Evolutionary conservation across 2,888 invertebrate genomes (phyloP).

Genomic region (Heliconius charithonia): DNA sequence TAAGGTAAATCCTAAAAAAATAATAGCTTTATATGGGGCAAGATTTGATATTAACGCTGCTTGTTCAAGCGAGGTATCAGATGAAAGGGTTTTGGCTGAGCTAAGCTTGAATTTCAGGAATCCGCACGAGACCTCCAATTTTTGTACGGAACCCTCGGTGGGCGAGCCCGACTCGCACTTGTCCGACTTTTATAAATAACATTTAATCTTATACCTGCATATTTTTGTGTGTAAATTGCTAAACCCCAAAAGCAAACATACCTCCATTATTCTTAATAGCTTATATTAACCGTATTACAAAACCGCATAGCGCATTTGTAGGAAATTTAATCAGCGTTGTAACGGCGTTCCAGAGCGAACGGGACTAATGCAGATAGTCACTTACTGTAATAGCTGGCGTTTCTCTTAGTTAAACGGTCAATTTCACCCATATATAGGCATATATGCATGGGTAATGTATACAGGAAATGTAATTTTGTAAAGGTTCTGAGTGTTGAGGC

Average conservation of each 20-base stretch:
- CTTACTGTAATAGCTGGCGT: slow-evolving; percentile 20
- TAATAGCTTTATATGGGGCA: too few species aligned
- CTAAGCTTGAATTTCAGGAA: too few species aligned
- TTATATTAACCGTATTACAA: slow-evolving; percentile 3
- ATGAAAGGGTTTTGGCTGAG: too few species aligned
- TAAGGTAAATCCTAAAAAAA: too few species aligned
- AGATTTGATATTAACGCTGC: too few species aligned
- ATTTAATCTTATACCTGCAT: neutral
- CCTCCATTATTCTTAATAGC: slow-evolving; percentile 8
- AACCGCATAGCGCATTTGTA: slow-evolving; percentile 19
- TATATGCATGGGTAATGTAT: neutral
- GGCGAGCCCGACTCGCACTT: too few species aligned
- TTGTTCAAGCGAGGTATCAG: too few species aligned
- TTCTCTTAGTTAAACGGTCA: slow-evolving; percentile 16
- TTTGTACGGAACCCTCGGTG: too few species aligned
- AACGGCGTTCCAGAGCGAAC: neutral
- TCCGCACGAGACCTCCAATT: too few species aligned
- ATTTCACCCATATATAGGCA: slow-evolving; percentile 11
- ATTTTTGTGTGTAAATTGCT: neutral
- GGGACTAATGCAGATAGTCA: slow-evolving; percentile 22
- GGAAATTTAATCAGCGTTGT: slow-evolving; percentile 23
- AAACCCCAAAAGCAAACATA: neutral
- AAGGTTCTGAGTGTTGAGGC: too few species aligned
- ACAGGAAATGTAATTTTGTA: neutral
- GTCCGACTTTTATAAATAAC: too few species aligned